Evolutionary conservation across 2,797 vertebrate species (phyloP), one percentile per base, ranked within the genome.

Genomic region (Enteromius fasciolatus): DNA sequence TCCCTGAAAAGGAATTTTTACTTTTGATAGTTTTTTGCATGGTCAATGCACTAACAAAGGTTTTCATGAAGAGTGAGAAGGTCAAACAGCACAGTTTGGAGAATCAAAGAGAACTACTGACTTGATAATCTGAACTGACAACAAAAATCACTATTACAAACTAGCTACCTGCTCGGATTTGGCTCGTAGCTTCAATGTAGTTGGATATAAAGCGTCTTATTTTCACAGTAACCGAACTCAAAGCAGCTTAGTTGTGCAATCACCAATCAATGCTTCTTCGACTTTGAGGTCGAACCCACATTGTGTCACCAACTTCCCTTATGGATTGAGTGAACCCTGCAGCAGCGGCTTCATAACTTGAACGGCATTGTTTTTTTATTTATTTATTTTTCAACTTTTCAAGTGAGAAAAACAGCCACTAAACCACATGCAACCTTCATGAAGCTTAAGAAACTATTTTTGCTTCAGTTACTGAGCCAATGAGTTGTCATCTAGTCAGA

Each of bases 31-130:
- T 84, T 85, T 84, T 17, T 81, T 52, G 7, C 46, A 78, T 18
- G 28, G 64, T 86, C 4, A 0, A 44, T 70, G 25, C 41, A 80
- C 67, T 70, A 41, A 41, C 46, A 31, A 80, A 80, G 14, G 80
- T 87, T 87, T 61, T 86, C 44, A 87, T 79, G 78, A 85, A 82
- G 68, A 78, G 61, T 78, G 44, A 81, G 86, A 86, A 78, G 76
- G 88, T 89, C 89, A 73, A 89, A 92, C 90, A 92, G 92, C 91
- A 75, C 91, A 89, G 91, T 93, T 92, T 92, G 87, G 92, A 93
- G 92, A 92, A 89, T 87, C 87, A 88, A 86, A 84, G 87, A 87
- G 69, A 88, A 81, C 87, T 82, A 78, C 73, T 89, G 76, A 90
- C 84, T 87, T 87, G 88, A 83, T 88, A 77, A 87, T 88, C 78